A percentile compares a stretch with the other conserved stretches of the same genome.
Conservation (phyloP, 2,888 invertebrate species). For the Aspidiotus rigidus region DNA sequence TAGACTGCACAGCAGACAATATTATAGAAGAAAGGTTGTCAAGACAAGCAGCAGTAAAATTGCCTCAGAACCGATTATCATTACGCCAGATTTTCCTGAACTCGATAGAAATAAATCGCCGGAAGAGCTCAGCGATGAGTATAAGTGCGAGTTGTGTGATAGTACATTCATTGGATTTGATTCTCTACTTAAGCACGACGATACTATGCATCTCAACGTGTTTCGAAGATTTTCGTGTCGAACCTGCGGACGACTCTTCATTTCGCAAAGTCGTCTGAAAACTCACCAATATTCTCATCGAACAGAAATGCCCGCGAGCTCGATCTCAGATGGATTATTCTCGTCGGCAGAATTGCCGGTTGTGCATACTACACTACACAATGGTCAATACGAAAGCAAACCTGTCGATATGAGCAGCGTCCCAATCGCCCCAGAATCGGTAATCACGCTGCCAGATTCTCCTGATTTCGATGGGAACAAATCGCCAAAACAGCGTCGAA, state of each 20-base stretch:
- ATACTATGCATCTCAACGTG: constrained; percentile 3
- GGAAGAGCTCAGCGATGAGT: neutral
- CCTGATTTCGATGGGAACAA: too few relatives aligned
- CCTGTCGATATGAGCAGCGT: too few relatives aligned
- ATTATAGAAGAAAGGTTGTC: too few relatives aligned
- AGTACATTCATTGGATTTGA: constrained; percentile 6
- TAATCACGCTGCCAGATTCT: too few relatives aligned
- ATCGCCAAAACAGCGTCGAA: neutral
- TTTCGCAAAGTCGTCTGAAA: constrained; percentile 14
- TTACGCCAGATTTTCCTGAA: too few relatives aligned
- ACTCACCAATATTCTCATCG: constrained; percentile 11
- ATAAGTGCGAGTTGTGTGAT: constrained; percentile 11
- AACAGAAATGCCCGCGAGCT: neutral
- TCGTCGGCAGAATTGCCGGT: constrained; percentile 5
- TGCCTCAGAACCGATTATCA: too few relatives aligned
- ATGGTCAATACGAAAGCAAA: neutral
- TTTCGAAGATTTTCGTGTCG: constrained; percentile 8
- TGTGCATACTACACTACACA: constrained; percentile 16
- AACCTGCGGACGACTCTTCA: constrained; percentile 16
- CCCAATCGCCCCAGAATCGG: too few relatives aligned
- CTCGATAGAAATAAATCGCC: too few relatives aligned
- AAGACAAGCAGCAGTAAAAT: too few relatives aligned
- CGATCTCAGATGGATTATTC: constrained; percentile 15
- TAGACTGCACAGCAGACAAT: constrained; percentile 1
- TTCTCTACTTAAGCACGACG: constrained; percentile 15